Conservation (phyloP, 2,113 vertebrate genomes). For the Sebastes schlegelii region DNA sequence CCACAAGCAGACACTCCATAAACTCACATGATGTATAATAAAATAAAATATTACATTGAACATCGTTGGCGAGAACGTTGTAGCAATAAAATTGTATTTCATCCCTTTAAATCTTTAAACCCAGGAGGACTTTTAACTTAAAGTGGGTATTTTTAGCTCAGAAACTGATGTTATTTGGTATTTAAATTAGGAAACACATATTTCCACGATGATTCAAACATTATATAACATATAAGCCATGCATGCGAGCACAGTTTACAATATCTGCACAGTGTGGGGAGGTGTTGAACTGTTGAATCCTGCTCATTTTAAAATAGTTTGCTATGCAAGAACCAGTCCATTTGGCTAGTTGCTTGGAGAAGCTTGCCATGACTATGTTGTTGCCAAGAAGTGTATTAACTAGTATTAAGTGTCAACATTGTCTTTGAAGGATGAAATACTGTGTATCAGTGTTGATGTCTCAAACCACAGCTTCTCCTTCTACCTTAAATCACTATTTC, state of each 20-base stretch:
- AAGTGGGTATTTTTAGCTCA: neutral
- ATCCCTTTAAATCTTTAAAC: conserved; percentile 31
- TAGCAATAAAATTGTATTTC: conserved; percentile 21
- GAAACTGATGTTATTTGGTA: neutral
- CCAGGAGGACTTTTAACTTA: neutral
- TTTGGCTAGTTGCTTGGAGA: neutral
- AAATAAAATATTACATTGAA: neutral
- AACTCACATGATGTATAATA: neutral
- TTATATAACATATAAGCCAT: neutral
- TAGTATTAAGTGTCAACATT: neutral
- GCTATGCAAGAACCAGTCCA: neutral
- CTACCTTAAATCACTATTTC: neutral
- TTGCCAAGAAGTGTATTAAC: neutral
- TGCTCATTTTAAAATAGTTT: conserved; percentile 10
- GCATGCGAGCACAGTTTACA: neutral
- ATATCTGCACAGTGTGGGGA: neutral
- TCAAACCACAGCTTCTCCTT: neutral
- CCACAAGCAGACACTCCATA: neutral
- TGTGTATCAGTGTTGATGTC: neutral
- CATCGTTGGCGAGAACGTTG: neutral
- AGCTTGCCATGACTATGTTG: neutral
- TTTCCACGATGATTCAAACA: neutral
- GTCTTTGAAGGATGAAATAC: neutral
- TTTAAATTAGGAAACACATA: neutral
- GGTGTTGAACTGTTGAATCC: neutral